Conservation (phyloP, 2,888 invertebrate species). For the Hyposoter dolosus region DNA sequence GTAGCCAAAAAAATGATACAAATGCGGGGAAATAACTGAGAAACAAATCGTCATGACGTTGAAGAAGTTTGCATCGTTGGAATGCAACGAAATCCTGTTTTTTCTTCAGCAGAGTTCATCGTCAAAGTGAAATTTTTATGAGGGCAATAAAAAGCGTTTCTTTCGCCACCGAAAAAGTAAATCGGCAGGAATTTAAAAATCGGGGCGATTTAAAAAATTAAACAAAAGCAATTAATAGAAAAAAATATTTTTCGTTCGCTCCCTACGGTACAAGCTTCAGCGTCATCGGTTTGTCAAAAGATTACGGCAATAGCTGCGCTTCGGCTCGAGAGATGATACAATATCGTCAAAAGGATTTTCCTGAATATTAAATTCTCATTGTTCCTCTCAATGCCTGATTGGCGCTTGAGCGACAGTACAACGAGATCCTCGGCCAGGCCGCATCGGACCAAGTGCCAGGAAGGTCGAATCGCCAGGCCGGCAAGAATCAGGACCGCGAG, state of each 20-base stretch:
- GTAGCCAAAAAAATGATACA: not conserved
- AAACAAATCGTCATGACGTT: not conserved
- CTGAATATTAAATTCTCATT: constrained; percentile 75
- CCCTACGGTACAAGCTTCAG: too few species aligned
- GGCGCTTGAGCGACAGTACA: constrained; percentile 75
- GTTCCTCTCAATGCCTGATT: constrained; percentile 69
- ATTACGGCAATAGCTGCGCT: constrained; percentile 74
- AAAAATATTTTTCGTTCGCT: too few species aligned
- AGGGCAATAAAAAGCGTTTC: too few species aligned
- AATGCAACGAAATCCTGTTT: too few species aligned
- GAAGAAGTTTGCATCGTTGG: too few species aligned
- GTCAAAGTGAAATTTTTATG: too few species aligned
- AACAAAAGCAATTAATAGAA: too few species aligned
- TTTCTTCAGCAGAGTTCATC: too few species aligned
- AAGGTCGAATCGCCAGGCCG: constrained; percentile 71
- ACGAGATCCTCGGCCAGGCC: constrained; percentile 79
- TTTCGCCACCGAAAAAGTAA: too few species aligned
- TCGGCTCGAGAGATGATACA: constrained; percentile 74
- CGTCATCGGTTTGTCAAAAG: too few species aligned
- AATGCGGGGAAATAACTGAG: not conserved
- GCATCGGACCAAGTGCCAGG: constrained; percentile 75
- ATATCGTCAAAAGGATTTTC: constrained; percentile 78
- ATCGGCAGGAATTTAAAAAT: too few species aligned
- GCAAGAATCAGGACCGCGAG: constrained; percentile 77
- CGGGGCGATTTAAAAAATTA: too few species aligned